Percentiles rank a stretch among this genome's conserved stretches.
phyloP scores from a whole-genome alignment of 2,797 vertebrate species.

The Catharus ustulatus region DNA sequence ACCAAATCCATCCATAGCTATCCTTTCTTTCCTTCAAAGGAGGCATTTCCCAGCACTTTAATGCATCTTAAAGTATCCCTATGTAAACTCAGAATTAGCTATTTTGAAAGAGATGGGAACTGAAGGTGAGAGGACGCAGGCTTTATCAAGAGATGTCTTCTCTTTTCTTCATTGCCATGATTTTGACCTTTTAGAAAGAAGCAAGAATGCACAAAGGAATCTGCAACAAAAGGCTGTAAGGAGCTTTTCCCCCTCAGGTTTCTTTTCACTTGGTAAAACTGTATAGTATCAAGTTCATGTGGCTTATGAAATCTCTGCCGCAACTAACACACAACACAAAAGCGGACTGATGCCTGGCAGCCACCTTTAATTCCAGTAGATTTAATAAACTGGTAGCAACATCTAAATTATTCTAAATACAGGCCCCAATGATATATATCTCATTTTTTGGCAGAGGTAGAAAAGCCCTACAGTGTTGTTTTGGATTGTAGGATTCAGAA shows the following conservation, averaged over 20 bases:
- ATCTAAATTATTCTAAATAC: not conserved
- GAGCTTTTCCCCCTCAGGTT: not conserved
- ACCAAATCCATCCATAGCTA: not conserved
- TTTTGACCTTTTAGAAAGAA: not conserved
- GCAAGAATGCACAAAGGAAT: not conserved
- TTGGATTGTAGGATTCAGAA: not conserved
- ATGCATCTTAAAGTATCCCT: not conserved
- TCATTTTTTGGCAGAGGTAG: not conserved
- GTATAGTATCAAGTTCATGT: not conserved
- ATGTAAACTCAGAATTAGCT: not conserved
- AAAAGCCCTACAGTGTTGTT: not conserved
- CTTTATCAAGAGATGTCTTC: not conserved
- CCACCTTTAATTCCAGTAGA: not conserved
- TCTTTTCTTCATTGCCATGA: not conserved
- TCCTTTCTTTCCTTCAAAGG: not conserved
- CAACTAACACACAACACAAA: not conserved
- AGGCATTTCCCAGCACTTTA: not conserved
- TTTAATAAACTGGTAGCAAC: not conserved
- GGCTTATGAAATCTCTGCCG: not conserved
- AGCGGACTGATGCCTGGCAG: not conserved
- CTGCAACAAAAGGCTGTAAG: not conserved
- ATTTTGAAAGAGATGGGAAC: not conserved
- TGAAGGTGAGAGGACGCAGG: not conserved
- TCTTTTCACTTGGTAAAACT: not conserved
- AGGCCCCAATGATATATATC: not conserved